A percentile compares a stretch with the other conserved stretches of the same genome.
These are phyloP conservation scores for Heloderma charlesbogerti DNA, from an alignment of 2,113 vertebrate genomes.

Conservation along the genomic window DNA sequence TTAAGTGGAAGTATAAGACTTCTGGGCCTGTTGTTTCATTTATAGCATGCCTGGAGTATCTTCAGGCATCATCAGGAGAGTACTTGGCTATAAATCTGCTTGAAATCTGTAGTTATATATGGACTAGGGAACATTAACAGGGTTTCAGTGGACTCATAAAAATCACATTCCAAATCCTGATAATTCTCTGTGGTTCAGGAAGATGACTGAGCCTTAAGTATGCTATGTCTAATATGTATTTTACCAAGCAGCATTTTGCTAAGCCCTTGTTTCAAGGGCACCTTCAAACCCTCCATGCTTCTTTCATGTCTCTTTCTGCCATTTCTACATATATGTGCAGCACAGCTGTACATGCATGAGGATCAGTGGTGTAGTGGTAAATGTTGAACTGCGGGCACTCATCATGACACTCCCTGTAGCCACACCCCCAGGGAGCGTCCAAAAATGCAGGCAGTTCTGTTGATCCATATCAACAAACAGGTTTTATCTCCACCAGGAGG, in stretches of 20 bases:
- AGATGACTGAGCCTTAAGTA: neutral
- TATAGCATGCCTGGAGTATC: neutral
- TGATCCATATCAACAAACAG: neutral
- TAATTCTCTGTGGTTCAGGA: neutral
- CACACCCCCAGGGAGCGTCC: neutral
- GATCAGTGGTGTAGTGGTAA: neutral
- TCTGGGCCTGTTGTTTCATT: slow-evolving; percentile 29
- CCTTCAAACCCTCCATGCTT: neutral
- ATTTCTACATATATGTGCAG: neutral
- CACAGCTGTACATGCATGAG: too few relatives aligned
- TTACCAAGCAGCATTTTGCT: neutral
- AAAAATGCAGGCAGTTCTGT: neutral
- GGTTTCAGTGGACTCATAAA: slow-evolving; percentile 20
- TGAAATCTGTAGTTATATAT: neutral
- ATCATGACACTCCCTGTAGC: too few relatives aligned
- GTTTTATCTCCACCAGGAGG: neutral
- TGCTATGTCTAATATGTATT: neutral
- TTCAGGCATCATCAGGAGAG: slow-evolving; percentile 19
- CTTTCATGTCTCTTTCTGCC: too few relatives aligned
- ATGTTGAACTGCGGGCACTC: neutral
- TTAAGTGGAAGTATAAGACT: slow-evolving; percentile 40
- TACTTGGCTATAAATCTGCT: slow-evolving; percentile 31
- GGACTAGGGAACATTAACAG: slow-evolving; percentile 1
- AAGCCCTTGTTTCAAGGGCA: neutral
- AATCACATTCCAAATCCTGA: neutral